Evolutionary conservation across 2,113 vertebrate genomes (phyloP), one percentile per base, ranked within the genome.

Genomic region (Pao palembangensis): DNA sequence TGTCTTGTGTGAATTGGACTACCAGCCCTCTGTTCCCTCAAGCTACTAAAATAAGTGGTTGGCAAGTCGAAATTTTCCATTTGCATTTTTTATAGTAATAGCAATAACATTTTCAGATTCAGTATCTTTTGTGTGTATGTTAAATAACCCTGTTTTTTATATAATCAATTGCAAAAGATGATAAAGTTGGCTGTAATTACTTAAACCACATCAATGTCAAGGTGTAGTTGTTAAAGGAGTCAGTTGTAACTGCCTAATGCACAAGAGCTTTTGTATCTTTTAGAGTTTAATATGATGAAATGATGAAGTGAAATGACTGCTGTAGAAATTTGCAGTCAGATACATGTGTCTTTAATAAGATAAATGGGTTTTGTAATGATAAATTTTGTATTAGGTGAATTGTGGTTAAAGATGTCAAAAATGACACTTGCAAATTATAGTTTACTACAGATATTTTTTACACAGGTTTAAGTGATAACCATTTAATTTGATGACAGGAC

Each of bases 41-140:
- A 19, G 11, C 56, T 57, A 51, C 54, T 67, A 49, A 72, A 79
- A 80, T 73, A 78, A 23, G 69, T 28, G 25, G 25, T 28, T 28
- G 17, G 21, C 31, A 61, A 58, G 49, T 53, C 53, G 43, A 69
- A 53, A 58, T 69, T 41, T 42, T 23, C 48, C 31, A 63, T 67
- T 71, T 79, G 73, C 67, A 71, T 76, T 63, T 20, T 62, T 82
- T 61, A 50, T 38, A 34, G 31, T 10, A 79, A 50, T 23, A 87
- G 85, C 86, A 88, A 87, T 88, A 88, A 85, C 21, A 57, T 77
- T 21, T 78, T 61, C 31, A 47, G n/a, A 67, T 69, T 63, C 49
- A 63, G 38, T 64, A 43, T 64, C 41, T 63, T 56, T 43, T 76
- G 43, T 34, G 13, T 55, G 52, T 55, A 80, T n/a, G 41, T 66